A percentile compares a stretch with the other conserved stretches of the same genome.
Evolutionary conservation across 2,113 vertebrate genomes (phyloP).

Genomic region (zebrafish (Danio rerio)): DNA sequence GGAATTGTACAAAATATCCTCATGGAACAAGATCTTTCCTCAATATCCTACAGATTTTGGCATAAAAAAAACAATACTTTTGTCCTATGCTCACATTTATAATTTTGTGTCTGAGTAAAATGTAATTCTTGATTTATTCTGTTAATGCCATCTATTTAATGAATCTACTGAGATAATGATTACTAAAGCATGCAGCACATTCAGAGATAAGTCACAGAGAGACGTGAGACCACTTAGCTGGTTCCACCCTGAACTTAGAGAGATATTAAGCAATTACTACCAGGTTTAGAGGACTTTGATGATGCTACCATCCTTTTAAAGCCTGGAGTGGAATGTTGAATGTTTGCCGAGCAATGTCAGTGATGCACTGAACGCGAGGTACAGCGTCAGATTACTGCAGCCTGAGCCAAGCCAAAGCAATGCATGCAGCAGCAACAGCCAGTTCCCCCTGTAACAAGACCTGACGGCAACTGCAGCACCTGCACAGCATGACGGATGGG

Average conservation of each 20-base stretch:
- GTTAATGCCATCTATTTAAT: not conserved
- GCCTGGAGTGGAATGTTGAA: not conserved
- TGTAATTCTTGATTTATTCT: no score
- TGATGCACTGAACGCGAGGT: constrained; percentile 24
- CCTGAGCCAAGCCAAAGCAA: constrained; percentile 26
- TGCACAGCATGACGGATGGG: constrained; percentile 31
- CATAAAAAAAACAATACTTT: no score
- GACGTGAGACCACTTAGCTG: not conserved
- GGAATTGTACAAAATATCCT: no score
- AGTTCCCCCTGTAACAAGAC: constrained; percentile 47
- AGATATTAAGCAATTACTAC: not conserved
- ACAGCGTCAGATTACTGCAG: constrained; percentile 40
- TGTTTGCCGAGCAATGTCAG: constrained; percentile 37
- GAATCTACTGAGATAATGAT: not conserved
- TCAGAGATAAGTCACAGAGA: not conserved
- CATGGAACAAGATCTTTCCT: no score
- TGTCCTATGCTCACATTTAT: no score
- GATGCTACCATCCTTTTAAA: constrained; percentile 11
- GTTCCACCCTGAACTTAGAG: not conserved
- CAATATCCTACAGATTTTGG: no score
- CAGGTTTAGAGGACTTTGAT: constrained; percentile 10
- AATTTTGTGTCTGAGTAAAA: no score
- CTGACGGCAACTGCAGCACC: constrained; percentile 12
- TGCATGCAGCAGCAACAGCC: not conserved
- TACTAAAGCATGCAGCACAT: not conserved